Evolutionary conservation across 1,140 invertebrate species (phyloP), one percentile per base, ranked within the genome.

Genomic region (Papilio xuthus): DNA sequence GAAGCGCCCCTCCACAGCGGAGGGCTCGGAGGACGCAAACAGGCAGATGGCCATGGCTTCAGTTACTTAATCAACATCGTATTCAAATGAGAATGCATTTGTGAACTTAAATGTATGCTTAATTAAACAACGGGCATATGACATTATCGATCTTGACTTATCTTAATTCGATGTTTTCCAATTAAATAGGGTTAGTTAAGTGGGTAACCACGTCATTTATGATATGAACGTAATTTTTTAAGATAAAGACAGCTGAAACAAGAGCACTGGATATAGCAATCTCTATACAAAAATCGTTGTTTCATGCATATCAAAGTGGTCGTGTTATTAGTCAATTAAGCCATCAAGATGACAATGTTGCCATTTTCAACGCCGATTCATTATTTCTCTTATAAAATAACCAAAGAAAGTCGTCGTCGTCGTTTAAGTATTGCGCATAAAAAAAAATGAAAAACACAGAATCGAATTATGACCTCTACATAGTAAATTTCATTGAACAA

Each of bases 11-110:
- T 69, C 81, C 85, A 37, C 88, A 83, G 69, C 78, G 74, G 80
- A 82, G 83, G 76, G 82, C 78, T 79, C 79, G 79, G 85, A 90
- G 86, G 86, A 89, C 85, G 85, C 83, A 90, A 92, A 92, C 83
- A 89, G 84, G 88, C 92, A 93, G 91, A 93, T 93, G 92, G 89
- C 80, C 84, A 79, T 70, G 79, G 86, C 84, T 91, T 83, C 86
- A 85, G 88, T 93, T 93, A 93, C 92, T 90, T 82, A 87, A 93
- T 92, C 90, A 93, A 93, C 90, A 93, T 81, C 82, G 78, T 88
- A 92, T 92, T 91, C 83, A 89, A 93, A 92, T 92, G 85, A 85
- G 83, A 81, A 78, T 84, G 82, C 84, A 83, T 85, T 78, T 82
- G 81, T 83, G 80, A 32, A 63, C 71, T 32, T 32, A 76, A 76